These are phyloP conservation scores for Schizopygopsis pylzovi DNA, from an alignment of 2,797 vertebrate species.

Conservation along the genomic window DNA sequence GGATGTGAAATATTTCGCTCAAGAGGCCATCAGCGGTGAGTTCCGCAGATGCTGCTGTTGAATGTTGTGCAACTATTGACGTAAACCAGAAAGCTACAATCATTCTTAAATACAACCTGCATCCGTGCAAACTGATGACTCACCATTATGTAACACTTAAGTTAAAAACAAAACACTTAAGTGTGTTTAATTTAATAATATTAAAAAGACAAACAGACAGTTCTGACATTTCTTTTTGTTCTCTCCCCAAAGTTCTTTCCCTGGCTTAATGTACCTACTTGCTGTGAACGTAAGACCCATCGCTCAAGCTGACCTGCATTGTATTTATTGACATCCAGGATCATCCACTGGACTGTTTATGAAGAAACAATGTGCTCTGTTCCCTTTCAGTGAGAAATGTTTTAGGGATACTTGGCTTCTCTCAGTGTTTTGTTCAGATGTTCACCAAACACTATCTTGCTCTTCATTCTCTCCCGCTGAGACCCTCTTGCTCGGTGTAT, in stretches of 20 bases:
- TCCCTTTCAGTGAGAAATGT: conserved; percentile 28
- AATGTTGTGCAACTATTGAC: background rate
- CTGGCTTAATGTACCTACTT: conserved; percentile 77
- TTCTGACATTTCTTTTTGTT: conserved; percentile 17
- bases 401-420: conserved; percentile 40
- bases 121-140: background rate
- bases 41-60: background rate
- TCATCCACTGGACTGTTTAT: conserved; percentile 50
- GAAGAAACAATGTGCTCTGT: conserved; percentile 37
- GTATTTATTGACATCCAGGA: conserved; percentile 47
- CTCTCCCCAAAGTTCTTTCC: conserved; percentile 78
- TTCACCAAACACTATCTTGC: conserved; percentile 3
- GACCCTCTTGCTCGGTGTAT: conserved; percentile 8
- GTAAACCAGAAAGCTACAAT: background rate
- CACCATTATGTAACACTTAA: background rate
- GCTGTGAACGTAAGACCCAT: conserved; percentile 34
- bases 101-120: conserved; percentile 1
- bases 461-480: conserved; percentile 23
- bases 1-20: conserved; percentile 93
- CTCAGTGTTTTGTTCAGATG: conserved; percentile 28
- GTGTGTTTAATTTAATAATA: background rate
- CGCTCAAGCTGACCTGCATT: conserved; percentile 51
- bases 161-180: background rate
- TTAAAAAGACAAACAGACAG: too few relatives aligned
- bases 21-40: conserved; percentile 91